A percentile compares a stretch with the other conserved stretches of the same genome.
Conservation (phyloP, 1,140 invertebrate genomes). For the Wiebesia pumilae region DNA sequence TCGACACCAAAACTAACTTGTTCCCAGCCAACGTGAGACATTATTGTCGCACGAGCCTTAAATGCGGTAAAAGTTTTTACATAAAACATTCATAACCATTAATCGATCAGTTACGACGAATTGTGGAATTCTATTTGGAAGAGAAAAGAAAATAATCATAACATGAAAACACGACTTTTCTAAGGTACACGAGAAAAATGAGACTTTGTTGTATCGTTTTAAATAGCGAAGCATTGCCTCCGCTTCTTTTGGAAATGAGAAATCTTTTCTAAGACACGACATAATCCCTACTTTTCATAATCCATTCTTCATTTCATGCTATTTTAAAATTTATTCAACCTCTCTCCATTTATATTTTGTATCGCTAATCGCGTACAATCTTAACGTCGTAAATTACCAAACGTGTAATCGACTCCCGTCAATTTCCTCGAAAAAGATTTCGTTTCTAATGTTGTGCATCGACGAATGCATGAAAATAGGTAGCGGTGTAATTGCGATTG, state of each 20-base stretch:
- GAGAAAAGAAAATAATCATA: background rate
- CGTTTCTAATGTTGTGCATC: background rate
- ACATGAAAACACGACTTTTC: background rate
- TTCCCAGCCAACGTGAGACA: background rate
- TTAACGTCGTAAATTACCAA: background rate
- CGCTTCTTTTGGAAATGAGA: background rate
- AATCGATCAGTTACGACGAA: background rate
- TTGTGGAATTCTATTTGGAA: background rate
- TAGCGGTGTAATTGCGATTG: background rate
- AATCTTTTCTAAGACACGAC: background rate
- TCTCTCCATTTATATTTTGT: background rate
- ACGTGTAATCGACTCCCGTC: background rate
- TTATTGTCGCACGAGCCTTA: background rate
- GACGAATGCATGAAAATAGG: slow-evolving; percentile 11
- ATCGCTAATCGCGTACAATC: background rate
- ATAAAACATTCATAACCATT: too few relatives aligned
- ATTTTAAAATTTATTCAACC: background rate
- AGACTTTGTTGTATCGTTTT: background rate
- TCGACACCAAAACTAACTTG: background rate
- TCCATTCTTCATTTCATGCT: slow-evolving; percentile 1
- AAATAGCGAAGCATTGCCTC: background rate
- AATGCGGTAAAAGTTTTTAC: too few relatives aligned
- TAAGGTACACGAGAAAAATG: background rate
- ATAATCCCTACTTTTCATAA: slow-evolving; percentile 17
- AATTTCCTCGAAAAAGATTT: background rate